Percentiles rank a stretch among this genome's conserved stretches.
Conservation (phyloP, 2,888 invertebrate species). For the Idaea biselata region DNA sequence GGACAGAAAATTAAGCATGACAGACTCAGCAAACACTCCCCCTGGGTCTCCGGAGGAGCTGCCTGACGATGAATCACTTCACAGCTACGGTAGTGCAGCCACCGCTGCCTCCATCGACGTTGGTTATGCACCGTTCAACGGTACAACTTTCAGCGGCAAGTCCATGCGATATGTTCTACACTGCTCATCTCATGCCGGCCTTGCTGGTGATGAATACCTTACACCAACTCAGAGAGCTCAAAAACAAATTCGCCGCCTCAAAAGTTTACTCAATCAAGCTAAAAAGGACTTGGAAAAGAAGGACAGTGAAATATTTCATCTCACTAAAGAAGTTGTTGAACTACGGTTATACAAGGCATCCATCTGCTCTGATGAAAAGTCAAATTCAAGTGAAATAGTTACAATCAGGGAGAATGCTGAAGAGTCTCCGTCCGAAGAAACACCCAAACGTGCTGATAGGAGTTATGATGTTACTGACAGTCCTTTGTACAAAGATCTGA, state of each 20-base stretch:
- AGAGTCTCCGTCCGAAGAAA: constrained; percentile 55
- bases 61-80: constrained; percentile 89
- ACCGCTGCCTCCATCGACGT: constrained; percentile 91
- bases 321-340: constrained; percentile 90
- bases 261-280: constrained; percentile 86
- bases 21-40: constrained; percentile 79
- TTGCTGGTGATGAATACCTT: constrained; percentile 90
- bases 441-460: constrained; percentile 65
- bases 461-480: constrained; percentile 74
- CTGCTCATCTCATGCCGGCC: constrained; percentile 89
- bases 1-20: constrained; percentile 64
- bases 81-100: constrained; percentile 89
- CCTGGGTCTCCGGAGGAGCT: constrained; percentile 83
- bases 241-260: constrained; percentile 88
- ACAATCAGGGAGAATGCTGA: constrained; percentile 86
- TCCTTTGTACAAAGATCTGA: constrained; percentile 69
- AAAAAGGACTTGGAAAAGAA: constrained; percentile 89
- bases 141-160: constrained; percentile 85
- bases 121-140: constrained; percentile 88
- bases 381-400: constrained; percentile 87
- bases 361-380: constrained; percentile 88
- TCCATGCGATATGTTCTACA: constrained; percentile 91
- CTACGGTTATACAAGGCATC: constrained; percentile 89
- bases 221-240: constrained; percentile 94
- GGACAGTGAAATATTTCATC: constrained; percentile 88